These are phyloP conservation scores for Ips nitidus DNA, from an alignment of 1,140 invertebrate genomes.

Conservation along the genomic window DNA sequence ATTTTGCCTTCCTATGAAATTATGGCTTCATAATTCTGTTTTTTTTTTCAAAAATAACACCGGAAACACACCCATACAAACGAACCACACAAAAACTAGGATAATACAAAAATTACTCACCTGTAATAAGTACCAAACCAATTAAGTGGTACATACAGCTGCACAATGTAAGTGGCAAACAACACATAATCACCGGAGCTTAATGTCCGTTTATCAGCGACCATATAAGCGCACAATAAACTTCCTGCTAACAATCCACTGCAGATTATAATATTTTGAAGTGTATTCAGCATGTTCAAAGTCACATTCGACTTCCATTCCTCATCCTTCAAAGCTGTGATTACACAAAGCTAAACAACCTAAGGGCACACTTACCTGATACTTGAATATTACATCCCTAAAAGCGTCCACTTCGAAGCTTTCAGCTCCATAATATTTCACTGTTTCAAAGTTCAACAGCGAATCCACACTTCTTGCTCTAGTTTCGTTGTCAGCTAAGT, in stretches of 20 bases:
- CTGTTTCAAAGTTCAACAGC: constrained; percentile 96
- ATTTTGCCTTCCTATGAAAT: too few species aligned
- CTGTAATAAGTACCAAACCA: constrained; percentile 99
- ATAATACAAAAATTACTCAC: constrained; percentile 53
- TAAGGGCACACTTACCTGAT: constrained; percentile 62
- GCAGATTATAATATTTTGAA: constrained; percentile 90
- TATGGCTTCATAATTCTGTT: too few species aligned
- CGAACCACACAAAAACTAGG: too few species aligned
- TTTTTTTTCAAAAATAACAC: too few species aligned
- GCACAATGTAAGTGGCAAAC: constrained; percentile 93
- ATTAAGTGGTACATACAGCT: constrained; percentile 94
- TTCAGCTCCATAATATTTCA: constrained; percentile 96
- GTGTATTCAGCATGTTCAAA: constrained; percentile 83
- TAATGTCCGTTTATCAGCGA: constrained; percentile 65
- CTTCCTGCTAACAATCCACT: constrained; percentile 83
- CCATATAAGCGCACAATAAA: constrained; percentile 83
- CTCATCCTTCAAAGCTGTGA: constrained; percentile 60
- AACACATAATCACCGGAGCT: constrained; percentile 94
- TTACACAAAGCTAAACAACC: background rate
- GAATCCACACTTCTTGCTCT: constrained; percentile 93
- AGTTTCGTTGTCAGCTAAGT: constrained; percentile 87
- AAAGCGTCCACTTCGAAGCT: constrained; percentile 86
- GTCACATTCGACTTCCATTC: constrained; percentile 87
- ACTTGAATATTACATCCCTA: constrained; percentile 76
- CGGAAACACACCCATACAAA: too few species aligned